Evolutionary conservation across 2,888 invertebrate genomes (phyloP), one percentile per base, ranked within the genome.

Genomic region (Drosophila subsilvestris): DNA sequence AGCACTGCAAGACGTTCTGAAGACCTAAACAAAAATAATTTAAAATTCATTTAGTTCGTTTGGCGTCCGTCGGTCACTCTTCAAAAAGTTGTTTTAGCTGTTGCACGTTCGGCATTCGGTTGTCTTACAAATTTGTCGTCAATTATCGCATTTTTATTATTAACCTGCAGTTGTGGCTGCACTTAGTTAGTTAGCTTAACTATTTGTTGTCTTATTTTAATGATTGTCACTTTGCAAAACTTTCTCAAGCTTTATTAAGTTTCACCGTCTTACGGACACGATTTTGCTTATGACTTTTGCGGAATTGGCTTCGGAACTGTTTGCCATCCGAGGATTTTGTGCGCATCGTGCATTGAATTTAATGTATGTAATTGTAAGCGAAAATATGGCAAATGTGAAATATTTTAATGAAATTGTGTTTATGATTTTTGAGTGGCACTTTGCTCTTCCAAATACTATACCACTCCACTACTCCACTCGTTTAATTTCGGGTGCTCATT

Each of bases 231-330:
- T 54, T 62, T 51, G 43, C 9, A 59, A 80, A 88, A 85, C 85
- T 85, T 85, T 85, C 85, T 85, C 89, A 85, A 79, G 86, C 88
- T 85, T 88, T 86, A 88, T 85, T 85, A 85, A 85, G 89, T 85
- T 85, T 85, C 85, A 82, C 89, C 83, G 86, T 67, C 50, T 54
- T 56, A 68, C 71, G 63, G 65, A 71, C 88, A 83, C 86, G 82
- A 87, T 87, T 87, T 86, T 84, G 87, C 88, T 88, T 88, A 82
- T 89, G 88, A 85, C 82, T 70, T 67, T 66, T 71, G 37, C 66
- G 79, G 81, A 80, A 86, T 88, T 75, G 85, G 78, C 74, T 87
- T 88, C 80, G 79, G 70, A 78, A 73, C 72, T 88, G 87, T 55
- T 86, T 70, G 79, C 79, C 82, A 89, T 87, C 86, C 74, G 71